Conservation (phyloP, 2,797 vertebrate species). For the Acrocephalus scirpaceus region DNA sequence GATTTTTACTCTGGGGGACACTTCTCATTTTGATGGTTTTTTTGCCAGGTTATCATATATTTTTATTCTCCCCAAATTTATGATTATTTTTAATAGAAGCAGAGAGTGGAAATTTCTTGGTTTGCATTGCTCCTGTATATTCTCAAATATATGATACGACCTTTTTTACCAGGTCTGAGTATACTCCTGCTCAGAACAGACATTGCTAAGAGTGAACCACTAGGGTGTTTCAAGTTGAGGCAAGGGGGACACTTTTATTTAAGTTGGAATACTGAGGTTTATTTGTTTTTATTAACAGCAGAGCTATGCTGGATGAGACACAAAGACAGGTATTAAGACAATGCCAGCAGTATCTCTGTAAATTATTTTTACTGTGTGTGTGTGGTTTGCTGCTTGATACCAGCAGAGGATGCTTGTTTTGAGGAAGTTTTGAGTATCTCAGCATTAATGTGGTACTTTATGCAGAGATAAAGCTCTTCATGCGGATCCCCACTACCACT, state of each 20-base stretch:
- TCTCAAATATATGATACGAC: neutral
- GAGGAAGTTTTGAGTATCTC: neutral
- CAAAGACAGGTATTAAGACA: neutral
- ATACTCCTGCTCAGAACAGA: neutral
- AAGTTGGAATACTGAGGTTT: neutral
- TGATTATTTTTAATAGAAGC: neutral
- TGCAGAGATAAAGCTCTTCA: neutral
- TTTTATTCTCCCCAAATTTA: neutral
- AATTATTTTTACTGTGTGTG: neutral
- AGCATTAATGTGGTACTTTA: neutral
- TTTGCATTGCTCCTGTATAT: neutral
- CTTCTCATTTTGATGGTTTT: neutral
- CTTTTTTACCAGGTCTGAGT: neutral
- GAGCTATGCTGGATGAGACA: neutral
- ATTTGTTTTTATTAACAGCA: neutral
- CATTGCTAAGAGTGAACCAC: neutral
- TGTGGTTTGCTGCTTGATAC: neutral
- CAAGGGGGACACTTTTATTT: rapidly evolving
- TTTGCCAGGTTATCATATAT: neutral
- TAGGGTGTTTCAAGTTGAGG: neutral
- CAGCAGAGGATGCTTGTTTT: neutral
- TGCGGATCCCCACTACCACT: neutral
- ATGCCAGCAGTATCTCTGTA: neutral
- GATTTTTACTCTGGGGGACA: neutral
- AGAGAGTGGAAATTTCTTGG: neutral